phyloP scores from a whole-genome alignment of 2,113 vertebrate species.

The Nannobrachium achirus region DNA sequence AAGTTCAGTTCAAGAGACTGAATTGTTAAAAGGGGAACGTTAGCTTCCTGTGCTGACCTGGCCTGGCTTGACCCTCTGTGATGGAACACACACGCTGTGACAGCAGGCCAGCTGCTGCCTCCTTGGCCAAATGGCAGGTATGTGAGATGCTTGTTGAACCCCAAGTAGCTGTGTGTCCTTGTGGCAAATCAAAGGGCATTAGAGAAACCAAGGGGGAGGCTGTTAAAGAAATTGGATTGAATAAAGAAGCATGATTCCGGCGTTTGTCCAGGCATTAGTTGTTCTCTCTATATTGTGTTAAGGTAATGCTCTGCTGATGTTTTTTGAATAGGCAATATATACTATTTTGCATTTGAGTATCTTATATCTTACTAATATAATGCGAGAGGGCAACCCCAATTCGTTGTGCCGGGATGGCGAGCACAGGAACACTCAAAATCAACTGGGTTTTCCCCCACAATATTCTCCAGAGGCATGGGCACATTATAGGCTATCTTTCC shows the following conservation, averaged over 20 bases:
- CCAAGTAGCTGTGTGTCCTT: conserved; percentile 53
- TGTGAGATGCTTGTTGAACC: conserved; percentile 55
- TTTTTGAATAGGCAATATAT: too few relatives aligned
- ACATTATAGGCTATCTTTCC: too few relatives aligned
- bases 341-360: too few relatives aligned
- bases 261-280: conserved; percentile 30
- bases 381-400: too few relatives aligned
- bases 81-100: conserved; percentile 44
- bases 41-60: conserved; percentile 39
- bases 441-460: too few relatives aligned
- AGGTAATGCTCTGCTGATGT: too few relatives aligned
- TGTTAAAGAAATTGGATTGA: conserved; percentile 23
- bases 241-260: conserved; percentile 50
- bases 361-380: too few relatives aligned
- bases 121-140: conserved; percentile 50
- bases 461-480: too few relatives aligned
- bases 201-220: conserved; percentile 32
- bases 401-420: too few relatives aligned
- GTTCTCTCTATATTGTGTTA: not conserved
- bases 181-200: conserved; percentile 64
- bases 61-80: conserved; percentile 22
- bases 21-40: conserved; percentile 14
- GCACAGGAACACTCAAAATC: too few relatives aligned
- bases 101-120: conserved; percentile 70
- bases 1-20: conserved; percentile 5